A percentile compares a stretch with the other conserved stretches of the same genome.
These are phyloP conservation scores for Paragorgia papillata DNA, from an alignment of 92 coral and sea anemone species.

Conservation along the genomic window DNA sequence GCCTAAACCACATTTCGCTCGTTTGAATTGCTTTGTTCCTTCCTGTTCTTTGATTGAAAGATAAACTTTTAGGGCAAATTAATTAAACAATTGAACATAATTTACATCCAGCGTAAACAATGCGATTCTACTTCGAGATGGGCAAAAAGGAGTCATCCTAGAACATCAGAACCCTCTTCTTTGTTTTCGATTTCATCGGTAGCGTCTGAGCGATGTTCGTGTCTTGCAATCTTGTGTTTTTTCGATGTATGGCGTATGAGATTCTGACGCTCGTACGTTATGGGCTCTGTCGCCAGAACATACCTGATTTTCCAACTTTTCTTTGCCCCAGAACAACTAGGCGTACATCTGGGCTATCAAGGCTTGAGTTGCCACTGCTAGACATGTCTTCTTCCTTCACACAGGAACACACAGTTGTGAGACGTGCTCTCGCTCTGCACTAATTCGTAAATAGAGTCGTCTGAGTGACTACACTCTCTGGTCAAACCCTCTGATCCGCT, in stretches of 20 bases:
- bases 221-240: too few species aligned
- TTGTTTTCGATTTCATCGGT: too few species aligned
- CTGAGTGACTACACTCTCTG: background rate
- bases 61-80: slow-evolving; percentile 26
- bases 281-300: background rate
- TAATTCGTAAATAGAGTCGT: background rate
- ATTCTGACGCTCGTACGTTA: too few species aligned
- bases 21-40: background rate
- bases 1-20: background rate
- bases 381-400: background rate
- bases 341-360: slow-evolving; percentile 72
- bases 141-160: too few species aligned
- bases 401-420: background rate
- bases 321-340: slow-evolving; percentile 85
- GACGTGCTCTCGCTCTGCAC: background rate
- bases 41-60: slow-evolving; percentile 36
- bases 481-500: background rate
- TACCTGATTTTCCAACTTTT: slow-evolving; percentile 95
- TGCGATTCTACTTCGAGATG: background rate
- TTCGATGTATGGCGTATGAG: too few species aligned
- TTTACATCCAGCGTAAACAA: background rate
- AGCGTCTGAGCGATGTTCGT: too few species aligned
- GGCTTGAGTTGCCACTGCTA: background rate
- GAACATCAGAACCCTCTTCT: too few species aligned
- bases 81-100: slow-evolving; percentile 28